Conservation (phyloP, 2,797 vertebrate species). For the Synaphobranchus kaupii region DNA sequence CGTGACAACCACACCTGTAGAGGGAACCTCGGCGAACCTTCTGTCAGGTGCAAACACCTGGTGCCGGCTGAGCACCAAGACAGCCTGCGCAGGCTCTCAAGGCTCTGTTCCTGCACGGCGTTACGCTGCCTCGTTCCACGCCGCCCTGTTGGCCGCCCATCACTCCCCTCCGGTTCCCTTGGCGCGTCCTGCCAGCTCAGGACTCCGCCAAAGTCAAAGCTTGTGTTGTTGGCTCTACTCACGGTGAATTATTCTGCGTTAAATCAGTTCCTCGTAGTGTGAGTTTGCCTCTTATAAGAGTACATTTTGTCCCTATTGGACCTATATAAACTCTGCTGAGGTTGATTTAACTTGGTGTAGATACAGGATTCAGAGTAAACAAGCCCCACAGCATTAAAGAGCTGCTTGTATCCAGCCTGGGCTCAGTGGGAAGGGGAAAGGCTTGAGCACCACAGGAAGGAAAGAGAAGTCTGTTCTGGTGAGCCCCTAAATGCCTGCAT, state of each 20-base stretch:
- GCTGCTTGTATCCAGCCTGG: background rate
- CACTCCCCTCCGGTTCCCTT: background rate
- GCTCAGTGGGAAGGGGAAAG: background rate
- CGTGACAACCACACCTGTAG: background rate
- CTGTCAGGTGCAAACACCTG: background rate
- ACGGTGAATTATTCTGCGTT: background rate
- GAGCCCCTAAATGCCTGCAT: background rate
- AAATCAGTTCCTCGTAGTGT: background rate
- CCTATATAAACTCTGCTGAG: background rate
- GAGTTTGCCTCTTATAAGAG: background rate
- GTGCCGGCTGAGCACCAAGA: background rate
- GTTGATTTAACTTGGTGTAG: background rate
- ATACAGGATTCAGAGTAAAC: background rate
- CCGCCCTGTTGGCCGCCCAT: background rate
- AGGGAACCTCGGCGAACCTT: background rate
- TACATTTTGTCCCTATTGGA: background rate
- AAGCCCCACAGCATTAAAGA: background rate
- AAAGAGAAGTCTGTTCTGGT: background rate
- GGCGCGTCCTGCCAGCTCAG: background rate
- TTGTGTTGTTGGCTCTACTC: background rate
- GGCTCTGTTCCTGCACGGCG: background rate
- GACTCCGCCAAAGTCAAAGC: background rate
- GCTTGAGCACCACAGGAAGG: background rate
- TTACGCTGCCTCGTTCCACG: background rate
- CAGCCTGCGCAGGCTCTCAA: background rate